phyloP scores from a whole-genome alignment of 2,113 vertebrate genomes.

The Amblyopsis rosae region DNA sequence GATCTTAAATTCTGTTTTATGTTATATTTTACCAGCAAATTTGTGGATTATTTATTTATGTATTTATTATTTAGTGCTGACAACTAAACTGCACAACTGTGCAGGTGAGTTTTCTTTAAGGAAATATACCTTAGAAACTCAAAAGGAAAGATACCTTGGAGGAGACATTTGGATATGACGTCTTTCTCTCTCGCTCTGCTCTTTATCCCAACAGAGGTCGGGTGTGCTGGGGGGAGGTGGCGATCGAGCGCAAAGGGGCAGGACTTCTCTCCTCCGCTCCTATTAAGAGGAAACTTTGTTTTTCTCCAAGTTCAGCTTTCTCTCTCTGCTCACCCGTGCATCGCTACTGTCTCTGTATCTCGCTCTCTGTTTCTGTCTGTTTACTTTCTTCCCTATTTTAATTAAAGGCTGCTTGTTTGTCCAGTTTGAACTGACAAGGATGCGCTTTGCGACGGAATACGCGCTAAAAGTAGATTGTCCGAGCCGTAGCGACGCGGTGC shows the following conservation, averaged over 20 bases:
- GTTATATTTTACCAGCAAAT: too few relatives aligned
- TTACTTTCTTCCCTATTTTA: slow-evolving; percentile 37
- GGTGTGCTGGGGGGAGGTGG: slow-evolving; percentile 62
- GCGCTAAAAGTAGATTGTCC: slow-evolving; percentile 40
- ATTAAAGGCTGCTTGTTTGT: slow-evolving; percentile 58
- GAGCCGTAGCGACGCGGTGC: slow-evolving; percentile 1
- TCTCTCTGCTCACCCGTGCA: slow-evolving; percentile 21
- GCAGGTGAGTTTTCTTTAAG: too few relatives aligned
- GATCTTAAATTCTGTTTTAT: too few relatives aligned
- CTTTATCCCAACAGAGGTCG: slow-evolving; percentile 6
- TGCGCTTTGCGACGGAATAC: slow-evolving; percentile 55
- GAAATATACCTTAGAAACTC: too few relatives aligned
- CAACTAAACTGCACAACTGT: too few relatives aligned
- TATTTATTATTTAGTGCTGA: too few relatives aligned
- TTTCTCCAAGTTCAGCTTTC: slow-evolving; percentile 78
- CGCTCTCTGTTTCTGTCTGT: slow-evolving; percentile 21
- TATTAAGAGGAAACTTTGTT: slow-evolving; percentile 84
- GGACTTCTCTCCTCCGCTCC: slow-evolving; percentile 70
- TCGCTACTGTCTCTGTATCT: slow-evolving; percentile 17
- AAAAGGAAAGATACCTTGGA: too few relatives aligned
- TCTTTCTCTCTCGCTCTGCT: too few relatives aligned
- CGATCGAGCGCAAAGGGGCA: slow-evolving; percentile 75
- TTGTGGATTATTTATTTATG: too few relatives aligned
- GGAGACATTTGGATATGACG: too few relatives aligned
- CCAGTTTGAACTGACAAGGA: slow-evolving; percentile 56